Conservation (phyloP, 2,113 vertebrate genomes). For the Bucco capensis region DNA sequence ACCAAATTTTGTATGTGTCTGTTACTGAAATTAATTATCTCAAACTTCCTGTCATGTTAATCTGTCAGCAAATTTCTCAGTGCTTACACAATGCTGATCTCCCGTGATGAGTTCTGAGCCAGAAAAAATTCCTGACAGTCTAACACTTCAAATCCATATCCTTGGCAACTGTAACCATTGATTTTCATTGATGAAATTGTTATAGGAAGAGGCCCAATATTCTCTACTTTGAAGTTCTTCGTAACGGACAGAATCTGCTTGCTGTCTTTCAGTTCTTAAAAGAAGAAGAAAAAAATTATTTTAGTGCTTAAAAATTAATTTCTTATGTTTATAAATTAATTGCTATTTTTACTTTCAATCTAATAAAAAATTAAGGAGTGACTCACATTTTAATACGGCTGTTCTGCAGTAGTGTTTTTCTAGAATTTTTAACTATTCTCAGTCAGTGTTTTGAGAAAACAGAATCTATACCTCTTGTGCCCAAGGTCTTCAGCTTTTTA, state of each 20-base stretch:
- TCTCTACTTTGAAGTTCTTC: constrained; percentile 97
- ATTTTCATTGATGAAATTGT: constrained; percentile 94
- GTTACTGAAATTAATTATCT: neutral
- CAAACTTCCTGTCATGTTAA: neutral
- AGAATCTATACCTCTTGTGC: neutral
- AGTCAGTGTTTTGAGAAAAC: neutral
- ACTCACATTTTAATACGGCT: neutral
- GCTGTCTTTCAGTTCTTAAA: constrained; percentile 85
- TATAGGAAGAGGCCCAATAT: constrained; percentile 90
- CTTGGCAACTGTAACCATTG: constrained; percentile 94
- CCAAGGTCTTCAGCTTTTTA: neutral
- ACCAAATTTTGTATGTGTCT: neutral
- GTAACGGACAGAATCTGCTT: constrained; percentile 88
- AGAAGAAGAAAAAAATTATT: neutral
- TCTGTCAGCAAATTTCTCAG: neutral
- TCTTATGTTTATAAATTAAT: neutral
- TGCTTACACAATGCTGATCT: constrained; percentile 94
- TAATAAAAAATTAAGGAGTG: neutral
- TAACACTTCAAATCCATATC: constrained; percentile 94
- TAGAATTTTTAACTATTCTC: neutral
- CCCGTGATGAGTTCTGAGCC: constrained; percentile 86
- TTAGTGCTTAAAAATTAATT: neutral
- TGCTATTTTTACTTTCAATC: neutral
- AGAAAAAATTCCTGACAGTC: constrained; percentile 87
- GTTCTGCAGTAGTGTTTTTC: neutral